Evolutionary conservation across 2,888 invertebrate species (phyloP).

Genomic region (Pollenia griseotomentosa): DNA sequence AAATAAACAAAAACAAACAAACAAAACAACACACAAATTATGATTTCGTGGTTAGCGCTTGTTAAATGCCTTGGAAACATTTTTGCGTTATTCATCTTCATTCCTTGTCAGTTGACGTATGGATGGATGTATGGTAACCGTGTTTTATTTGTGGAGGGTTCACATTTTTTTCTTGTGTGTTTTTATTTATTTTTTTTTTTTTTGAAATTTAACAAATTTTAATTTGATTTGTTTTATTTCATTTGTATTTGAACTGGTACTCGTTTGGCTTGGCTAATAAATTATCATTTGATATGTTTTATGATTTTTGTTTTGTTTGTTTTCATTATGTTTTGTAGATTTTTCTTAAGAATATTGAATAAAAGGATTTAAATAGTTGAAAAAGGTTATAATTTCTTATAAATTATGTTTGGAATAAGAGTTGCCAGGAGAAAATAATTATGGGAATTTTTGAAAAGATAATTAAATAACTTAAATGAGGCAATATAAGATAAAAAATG

Average conservation of each 20-base stretch:
- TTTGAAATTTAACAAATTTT: constrained; percentile 46
- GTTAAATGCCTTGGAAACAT: constrained; percentile 71
- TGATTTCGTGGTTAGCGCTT: constrained; percentile 72
- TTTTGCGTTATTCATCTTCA: constrained; percentile 73
- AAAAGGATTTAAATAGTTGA: constrained; percentile 42
- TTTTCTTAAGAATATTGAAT: constrained; percentile 64
- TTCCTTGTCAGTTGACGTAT: constrained; percentile 70
- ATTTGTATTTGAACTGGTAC: constrained; percentile 53
- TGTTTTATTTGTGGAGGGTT: constrained; percentile 29
- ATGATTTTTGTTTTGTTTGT: constrained; percentile 63
- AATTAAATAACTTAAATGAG: no score
- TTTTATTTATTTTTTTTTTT: neutral
- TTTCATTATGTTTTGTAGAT: constrained; percentile 61
- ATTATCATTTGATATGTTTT: constrained; percentile 72
- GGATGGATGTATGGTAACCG: constrained; percentile 2
- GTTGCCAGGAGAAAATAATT: constrained; percentile 37
- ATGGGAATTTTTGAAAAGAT: no score
- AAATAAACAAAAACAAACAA: constrained; percentile 36
- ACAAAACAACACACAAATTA: constrained; percentile 49
- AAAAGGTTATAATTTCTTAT: constrained; percentile 11
- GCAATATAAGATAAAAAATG: no score
- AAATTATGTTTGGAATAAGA: constrained; percentile 12
- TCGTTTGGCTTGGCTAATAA: constrained; percentile 60
- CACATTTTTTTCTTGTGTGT: neutral
- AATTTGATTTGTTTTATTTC: constrained; percentile 64